Percentiles rank a stretch among this genome's conserved stretches.
Conservation (phyloP, 2,113 vertebrate species). For the Nymphicus hollandicus region DNA sequence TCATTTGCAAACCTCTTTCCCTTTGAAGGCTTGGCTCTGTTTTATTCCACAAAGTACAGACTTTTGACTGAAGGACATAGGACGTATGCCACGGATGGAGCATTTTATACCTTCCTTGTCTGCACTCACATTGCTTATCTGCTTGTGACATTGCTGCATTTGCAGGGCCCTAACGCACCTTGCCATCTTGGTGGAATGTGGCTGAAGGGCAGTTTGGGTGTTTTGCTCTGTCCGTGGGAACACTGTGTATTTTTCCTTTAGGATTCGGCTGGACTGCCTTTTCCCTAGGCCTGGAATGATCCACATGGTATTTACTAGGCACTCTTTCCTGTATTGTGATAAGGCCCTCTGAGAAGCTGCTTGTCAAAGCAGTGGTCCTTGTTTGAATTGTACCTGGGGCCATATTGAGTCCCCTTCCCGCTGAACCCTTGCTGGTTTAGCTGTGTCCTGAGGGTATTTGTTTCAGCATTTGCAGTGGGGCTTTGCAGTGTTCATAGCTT, state of each 20-base stretch:
- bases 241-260: background rate
- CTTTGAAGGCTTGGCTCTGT: background rate
- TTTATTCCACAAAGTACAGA: background rate
- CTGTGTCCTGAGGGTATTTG: accelerated
- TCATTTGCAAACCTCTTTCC: background rate
- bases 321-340: background rate
- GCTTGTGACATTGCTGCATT: background rate
- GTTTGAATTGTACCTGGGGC: background rate
- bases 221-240: background rate
- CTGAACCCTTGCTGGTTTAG: background rate
- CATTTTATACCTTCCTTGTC: background rate
- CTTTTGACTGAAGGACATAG: background rate
- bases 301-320: background rate
- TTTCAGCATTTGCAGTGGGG: background rate
- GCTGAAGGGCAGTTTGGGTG: background rate
- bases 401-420: background rate
- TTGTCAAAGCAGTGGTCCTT: background rate
- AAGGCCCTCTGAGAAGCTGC: background rate
- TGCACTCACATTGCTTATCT: background rate
- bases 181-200: accelerated
- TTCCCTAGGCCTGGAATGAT: background rate
- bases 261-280: background rate
- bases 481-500: background rate
- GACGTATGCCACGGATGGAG: background rate
- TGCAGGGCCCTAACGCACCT: background rate